These are phyloP conservation scores for Stenchaetothrips biformis DNA, from an alignment of 2,888 invertebrate species.

Conservation along the genomic window DNA sequence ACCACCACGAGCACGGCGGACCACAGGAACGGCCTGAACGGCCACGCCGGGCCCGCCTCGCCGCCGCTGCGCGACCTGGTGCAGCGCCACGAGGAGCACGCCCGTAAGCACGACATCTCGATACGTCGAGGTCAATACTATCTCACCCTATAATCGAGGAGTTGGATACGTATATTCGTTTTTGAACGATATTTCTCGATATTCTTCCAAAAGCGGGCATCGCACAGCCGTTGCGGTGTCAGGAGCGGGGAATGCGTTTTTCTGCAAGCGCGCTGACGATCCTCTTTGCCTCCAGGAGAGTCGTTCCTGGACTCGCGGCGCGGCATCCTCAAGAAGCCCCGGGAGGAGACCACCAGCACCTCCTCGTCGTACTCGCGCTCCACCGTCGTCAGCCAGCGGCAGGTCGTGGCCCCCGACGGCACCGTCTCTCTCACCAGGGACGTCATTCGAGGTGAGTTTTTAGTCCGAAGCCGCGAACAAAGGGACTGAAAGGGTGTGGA, in stretches of 20 bases:
- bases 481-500: too few species aligned
- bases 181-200: conserved; percentile 18
- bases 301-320: conserved; percentile 32
- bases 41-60: conserved; percentile 40
- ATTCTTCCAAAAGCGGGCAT: background rate
- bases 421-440: conserved; percentile 41
- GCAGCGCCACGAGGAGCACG: conserved; percentile 40
- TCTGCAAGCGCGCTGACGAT: background rate
- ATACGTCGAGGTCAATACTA: too few species aligned
- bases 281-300: background rate
- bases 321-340: conserved; percentile 38
- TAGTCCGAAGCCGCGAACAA: background rate
- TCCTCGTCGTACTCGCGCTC: conserved; percentile 32
- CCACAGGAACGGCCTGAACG: conserved; percentile 34
- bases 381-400: conserved; percentile 40
- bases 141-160: too few species aligned
- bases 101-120: too few species aligned
- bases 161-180: too few species aligned
- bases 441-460: conserved; percentile 40
- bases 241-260: background rate
- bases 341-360: conserved; percentile 34
- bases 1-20: conserved; percentile 35
- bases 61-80: conserved; percentile 41
- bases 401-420: conserved; percentile 40
- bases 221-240: background rate